These are phyloP conservation scores for Drosophila dives DNA, from an alignment of 2,888 invertebrate species.

Conservation along the genomic window DNA sequence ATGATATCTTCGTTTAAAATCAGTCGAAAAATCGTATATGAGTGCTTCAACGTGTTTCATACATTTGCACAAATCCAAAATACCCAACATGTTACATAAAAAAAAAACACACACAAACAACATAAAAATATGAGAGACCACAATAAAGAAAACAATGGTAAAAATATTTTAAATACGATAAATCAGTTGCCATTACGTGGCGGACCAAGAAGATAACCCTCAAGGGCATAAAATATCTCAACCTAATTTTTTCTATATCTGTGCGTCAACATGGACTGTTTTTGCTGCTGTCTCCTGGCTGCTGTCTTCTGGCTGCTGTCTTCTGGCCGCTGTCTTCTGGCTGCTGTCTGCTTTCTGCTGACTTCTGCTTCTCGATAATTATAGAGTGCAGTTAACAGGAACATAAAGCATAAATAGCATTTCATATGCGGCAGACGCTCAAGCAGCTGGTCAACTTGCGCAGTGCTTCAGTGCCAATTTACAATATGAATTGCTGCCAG, in stretches of 20 bases:
- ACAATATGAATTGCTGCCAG: constrained; percentile 4
- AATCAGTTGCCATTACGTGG: constrained; percentile 59
- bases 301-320: neutral
- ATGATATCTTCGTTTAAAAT: neutral
- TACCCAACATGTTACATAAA: neutral
- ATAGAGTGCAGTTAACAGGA: constrained; percentile 64
- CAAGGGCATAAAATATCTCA: constrained; percentile 50
- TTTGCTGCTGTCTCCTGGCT: neutral
- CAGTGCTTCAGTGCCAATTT: constrained; percentile 45
- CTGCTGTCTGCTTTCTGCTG: constrained; percentile 11
- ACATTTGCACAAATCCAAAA: neutral
- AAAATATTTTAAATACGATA: constrained; percentile 59
- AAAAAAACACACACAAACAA: neutral
- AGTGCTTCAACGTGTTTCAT: neutral
- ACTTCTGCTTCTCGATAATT: constrained; percentile 55
- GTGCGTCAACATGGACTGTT: constrained; percentile 1
- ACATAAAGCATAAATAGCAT: constrained; percentile 66
- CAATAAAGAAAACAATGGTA: constrained; percentile 7
- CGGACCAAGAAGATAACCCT: constrained; percentile 38
- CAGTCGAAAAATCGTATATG: neutral
- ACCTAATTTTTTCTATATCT: constrained; percentile 14
- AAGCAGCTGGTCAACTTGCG: constrained; percentile 46
- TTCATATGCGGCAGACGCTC: constrained; percentile 51
- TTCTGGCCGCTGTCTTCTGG: neutral
- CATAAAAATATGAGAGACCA: neutral